Evolutionary conservation across 2,113 vertebrate species (phyloP).

Genomic region (Salvelinus fontinalis): DNA sequence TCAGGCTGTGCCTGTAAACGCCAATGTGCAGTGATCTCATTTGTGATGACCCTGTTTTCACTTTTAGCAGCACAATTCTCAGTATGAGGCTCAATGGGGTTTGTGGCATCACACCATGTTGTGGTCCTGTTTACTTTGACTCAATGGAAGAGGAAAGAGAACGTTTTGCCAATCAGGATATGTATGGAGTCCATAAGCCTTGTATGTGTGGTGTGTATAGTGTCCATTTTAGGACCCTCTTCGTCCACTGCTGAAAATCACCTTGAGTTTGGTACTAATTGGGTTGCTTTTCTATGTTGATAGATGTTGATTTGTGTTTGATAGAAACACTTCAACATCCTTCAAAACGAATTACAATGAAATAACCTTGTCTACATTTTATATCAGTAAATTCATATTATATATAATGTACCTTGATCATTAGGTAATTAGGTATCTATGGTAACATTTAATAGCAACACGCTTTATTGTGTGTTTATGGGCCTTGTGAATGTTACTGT

Average conservation of each 20-base stretch:
- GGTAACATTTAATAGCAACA: constrained; percentile 43
- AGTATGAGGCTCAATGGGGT: constrained; percentile 42
- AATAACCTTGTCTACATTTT: constrained; percentile 42
- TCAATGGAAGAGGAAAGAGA: background rate
- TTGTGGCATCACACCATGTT: background rate
- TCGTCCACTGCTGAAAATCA: background rate
- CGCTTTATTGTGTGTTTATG: constrained; percentile 18
- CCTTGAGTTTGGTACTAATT: background rate
- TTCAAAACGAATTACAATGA: background rate
- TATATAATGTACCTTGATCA: constrained; percentile 61
- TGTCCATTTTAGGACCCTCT: too few species aligned
- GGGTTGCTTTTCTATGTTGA: too few species aligned
- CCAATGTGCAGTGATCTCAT: constrained; percentile 36
- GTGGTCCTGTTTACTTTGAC: background rate
- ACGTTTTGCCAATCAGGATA: background rate
- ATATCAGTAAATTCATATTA: constrained; percentile 41
- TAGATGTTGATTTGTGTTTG: too few species aligned
- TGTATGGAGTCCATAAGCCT: too few species aligned
- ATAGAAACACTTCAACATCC: too few species aligned
- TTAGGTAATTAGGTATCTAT: constrained; percentile 54
- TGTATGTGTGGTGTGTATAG: too few species aligned
- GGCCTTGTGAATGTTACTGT: constrained; percentile 32
- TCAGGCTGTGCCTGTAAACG: constrained; percentile 35
- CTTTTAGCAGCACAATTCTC: constrained; percentile 43
- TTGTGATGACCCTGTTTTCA: constrained; percentile 39